These are phyloP conservation scores for Calonectris borealis DNA, from an alignment of 2,113 vertebrate species.

Conservation along the genomic window DNA sequence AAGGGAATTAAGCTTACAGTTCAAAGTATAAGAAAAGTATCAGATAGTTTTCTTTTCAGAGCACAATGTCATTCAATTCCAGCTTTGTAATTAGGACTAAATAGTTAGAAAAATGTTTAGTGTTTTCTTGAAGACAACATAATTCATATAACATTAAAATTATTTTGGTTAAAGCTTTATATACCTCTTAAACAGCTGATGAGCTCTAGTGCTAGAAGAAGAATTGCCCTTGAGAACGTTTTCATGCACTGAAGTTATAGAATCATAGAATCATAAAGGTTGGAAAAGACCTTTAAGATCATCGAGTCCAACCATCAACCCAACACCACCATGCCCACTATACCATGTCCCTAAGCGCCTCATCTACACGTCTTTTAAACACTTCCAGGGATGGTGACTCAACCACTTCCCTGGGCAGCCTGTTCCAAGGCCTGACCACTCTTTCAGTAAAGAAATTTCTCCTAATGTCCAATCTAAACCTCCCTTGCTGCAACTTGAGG, in stretches of 20 bases:
- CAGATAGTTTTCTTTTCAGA: background rate
- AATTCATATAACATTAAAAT: background rate
- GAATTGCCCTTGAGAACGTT: background rate
- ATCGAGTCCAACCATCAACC: too few species aligned
- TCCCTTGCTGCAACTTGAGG: too few species aligned
- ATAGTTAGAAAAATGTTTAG: background rate
- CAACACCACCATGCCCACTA: too few species aligned
- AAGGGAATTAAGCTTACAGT: background rate
- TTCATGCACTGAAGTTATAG: background rate
- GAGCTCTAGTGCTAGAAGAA: background rate
- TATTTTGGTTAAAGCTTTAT: background rate
- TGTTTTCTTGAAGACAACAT: background rate
- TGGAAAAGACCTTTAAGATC: too few species aligned
- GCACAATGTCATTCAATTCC: background rate
- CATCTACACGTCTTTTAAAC: too few species aligned
- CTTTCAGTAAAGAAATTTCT: too few species aligned
- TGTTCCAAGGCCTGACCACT: too few species aligned
- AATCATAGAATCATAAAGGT: too few species aligned
- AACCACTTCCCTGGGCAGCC: too few species aligned
- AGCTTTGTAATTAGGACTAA: background rate
- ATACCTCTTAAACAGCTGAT: background rate
- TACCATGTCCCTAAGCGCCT: too few species aligned
- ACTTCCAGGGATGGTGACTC: too few species aligned
- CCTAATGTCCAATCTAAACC: too few species aligned
- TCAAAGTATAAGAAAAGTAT: background rate